These are phyloP conservation scores for Gracilinanus agilis DNA, from an alignment of 2,113 vertebrate genomes.

Conservation along the genomic window DNA sequence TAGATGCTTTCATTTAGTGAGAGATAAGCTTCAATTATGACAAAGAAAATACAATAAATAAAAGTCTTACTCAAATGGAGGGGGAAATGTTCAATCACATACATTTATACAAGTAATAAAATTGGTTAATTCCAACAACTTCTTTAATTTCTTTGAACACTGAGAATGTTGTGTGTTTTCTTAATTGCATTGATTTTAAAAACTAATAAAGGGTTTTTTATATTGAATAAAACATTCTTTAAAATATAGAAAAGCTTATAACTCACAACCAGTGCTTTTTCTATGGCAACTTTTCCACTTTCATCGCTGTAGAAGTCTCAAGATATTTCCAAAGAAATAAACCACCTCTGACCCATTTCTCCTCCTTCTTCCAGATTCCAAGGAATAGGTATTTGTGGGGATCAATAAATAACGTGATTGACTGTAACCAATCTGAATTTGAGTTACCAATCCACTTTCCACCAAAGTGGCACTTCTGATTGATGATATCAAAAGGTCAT, in stretches of 20 bases:
- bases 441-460: background rate
- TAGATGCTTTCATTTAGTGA: background rate
- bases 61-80: background rate
- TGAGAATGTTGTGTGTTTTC: background rate
- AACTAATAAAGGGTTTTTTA: background rate
- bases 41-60: background rate
- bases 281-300: background rate
- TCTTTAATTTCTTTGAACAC: background rate
- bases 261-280: background rate
- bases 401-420: slow-evolving; percentile 9
- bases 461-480: slow-evolving; percentile 13
- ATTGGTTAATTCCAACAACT: background rate
- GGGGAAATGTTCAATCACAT: background rate
- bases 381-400: background rate
- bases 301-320: background rate
- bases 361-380: background rate
- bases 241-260: background rate
- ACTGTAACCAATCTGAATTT: background rate
- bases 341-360: background rate
- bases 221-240: background rate
- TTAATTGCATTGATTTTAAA: background rate
- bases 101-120: background rate
- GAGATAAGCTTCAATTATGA: background rate
- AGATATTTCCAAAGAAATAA: background rate
- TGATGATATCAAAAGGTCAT: background rate